phyloP scores from a whole-genome alignment of 2,797 vertebrate species.

The Tolypeutes matacus region DNA sequence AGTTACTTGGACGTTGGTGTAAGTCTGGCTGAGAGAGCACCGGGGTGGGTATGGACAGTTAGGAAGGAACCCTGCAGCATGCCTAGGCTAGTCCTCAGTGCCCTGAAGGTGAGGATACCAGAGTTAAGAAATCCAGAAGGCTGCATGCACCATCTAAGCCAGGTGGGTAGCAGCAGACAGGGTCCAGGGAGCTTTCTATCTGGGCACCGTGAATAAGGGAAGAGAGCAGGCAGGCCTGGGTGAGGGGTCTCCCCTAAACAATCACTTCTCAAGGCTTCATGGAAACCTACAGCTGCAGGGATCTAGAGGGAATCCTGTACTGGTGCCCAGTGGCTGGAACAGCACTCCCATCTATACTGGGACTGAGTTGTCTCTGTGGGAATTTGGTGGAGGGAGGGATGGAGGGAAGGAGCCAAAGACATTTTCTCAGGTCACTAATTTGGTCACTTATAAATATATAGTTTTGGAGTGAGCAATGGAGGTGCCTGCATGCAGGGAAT shows the following conservation, averaged over 20 bases:
- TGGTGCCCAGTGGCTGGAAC: background rate
- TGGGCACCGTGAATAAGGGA: background rate
- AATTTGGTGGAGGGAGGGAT: background rate
- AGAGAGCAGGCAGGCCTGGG: background rate
- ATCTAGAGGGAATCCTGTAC: background rate
- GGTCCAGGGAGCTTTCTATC: background rate
- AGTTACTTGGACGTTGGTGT: slow-evolving; percentile 29
- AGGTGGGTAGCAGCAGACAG: background rate
- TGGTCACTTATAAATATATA: background rate
- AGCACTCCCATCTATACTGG: background rate
- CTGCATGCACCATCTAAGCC: background rate
- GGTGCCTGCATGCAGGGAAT: background rate
- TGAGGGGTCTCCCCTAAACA: background rate
- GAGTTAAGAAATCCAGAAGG: background rate
- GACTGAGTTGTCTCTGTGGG: background rate
- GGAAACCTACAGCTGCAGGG: background rate
- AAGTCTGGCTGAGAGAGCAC: background rate
- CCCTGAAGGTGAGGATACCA: background rate
- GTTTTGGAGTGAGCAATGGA: slow-evolving; percentile 37
- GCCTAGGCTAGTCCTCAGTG: background rate
- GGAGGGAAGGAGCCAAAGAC: background rate
- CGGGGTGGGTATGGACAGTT: background rate
- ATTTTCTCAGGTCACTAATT: background rate
- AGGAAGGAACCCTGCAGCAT: background rate
- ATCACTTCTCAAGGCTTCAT: slow-evolving; percentile 13